Evolutionary conservation across 1,140 invertebrate genomes (phyloP), one percentile per base, ranked within the genome.

Genomic region (Pogonomyrmex californicus): DNA sequence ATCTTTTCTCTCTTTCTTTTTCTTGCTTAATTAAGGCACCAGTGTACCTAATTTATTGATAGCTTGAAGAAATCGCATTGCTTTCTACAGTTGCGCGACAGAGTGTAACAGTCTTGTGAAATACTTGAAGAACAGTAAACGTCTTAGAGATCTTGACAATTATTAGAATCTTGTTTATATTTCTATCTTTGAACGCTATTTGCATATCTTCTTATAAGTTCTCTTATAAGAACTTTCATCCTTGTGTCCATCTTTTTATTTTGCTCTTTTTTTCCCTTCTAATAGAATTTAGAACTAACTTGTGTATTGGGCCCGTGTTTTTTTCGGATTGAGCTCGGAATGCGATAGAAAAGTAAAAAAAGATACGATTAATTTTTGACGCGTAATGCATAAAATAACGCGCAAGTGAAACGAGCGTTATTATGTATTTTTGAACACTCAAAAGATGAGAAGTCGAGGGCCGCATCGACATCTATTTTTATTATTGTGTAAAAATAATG

Each of bases 51-150:
- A 44, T 56, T 79, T 86, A 82, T 62, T 77, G 81, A 60, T 75
- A 88, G 82, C 76, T 78, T 44, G 78, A 88, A 88, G 71, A 88
- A 86, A 65, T 86, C 83, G 75, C 66, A 44, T 86, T 79, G 82
- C 83, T 70, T 41, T 54, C 63, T 76, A 79, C 75, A 78, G 78
- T 78, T 51, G 83, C 73, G 58, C 83, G 73, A 78, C 41, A 75
- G 10, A 71, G 54, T 71, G 41, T 68, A 49, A 88, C 85, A 79
- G 83, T 86, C 54, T 83, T 83, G 54, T 79, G 41, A 86, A 86
- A 78, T 79, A 62, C n/a, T 60, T 73, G 47, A 77, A 49, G 30
- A 86, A 60, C 41, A 17, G 12, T 36, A 79, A 79, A 79, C 33
- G 44, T 54, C 47, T 68, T 56, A 1, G 36, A 49, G 17, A 77